phyloP scores from a whole-genome alignment of 2,113 vertebrate species.

The Peromyscus leucopus region DNA sequence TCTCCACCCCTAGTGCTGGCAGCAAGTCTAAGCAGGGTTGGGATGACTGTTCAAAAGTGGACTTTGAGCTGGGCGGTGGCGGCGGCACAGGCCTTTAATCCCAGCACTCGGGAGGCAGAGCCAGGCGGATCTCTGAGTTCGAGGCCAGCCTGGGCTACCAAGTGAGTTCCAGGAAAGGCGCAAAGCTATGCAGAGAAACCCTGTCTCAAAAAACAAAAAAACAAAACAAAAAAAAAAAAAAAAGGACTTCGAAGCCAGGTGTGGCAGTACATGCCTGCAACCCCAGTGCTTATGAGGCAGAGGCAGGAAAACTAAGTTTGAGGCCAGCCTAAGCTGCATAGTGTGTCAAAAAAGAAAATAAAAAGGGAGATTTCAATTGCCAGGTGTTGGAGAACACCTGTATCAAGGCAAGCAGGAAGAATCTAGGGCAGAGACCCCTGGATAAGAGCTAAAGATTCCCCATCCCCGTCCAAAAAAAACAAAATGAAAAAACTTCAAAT shows the following conservation, averaged over 20 bases:
- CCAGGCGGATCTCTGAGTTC: too few species aligned
- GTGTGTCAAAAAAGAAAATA: not conserved
- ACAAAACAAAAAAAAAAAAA: too few species aligned
- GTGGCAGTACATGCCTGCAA: not conserved
- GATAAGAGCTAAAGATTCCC: constrained; percentile 31
- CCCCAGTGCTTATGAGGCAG: not conserved
- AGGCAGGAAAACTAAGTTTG: not conserved
- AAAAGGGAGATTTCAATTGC: not conserved
- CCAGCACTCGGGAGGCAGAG: too few species aligned
- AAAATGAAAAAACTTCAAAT: not conserved
- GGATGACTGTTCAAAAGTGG: constrained; percentile 2
- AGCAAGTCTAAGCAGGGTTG: constrained; percentile 51
- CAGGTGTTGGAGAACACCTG: constrained; percentile 3
- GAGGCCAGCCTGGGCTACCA: too few species aligned
- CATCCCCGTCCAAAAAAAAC: not conserved
- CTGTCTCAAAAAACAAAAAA: too few species aligned
- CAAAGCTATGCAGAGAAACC: too few species aligned
- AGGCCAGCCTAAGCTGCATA: not conserved
- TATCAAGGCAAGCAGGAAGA: constrained; percentile 19
- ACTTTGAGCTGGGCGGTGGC: not conserved
- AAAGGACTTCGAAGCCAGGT: not conserved
- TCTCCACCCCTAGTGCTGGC: not conserved
- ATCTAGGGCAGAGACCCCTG: not conserved
- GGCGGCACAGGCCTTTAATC: too few species aligned
- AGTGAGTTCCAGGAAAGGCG: too few species aligned